Evolutionary conservation across 2,888 invertebrate genomes (phyloP).

Genomic region (Drosophila longiperda): DNA sequence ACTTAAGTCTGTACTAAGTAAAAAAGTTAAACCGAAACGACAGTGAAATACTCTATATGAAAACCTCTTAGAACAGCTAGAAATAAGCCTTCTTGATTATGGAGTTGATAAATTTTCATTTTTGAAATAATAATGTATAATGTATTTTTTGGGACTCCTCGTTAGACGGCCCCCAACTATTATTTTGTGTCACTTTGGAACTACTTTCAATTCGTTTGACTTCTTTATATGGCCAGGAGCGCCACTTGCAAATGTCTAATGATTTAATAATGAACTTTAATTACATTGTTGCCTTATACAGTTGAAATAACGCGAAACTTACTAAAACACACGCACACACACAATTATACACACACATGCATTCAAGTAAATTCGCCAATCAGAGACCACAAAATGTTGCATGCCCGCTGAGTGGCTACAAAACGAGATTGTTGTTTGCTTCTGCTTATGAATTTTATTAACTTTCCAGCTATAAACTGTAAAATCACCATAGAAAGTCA

Average conservation of each 20-base stretch:
- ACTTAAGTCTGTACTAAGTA: not conserved
- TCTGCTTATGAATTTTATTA: constrained; percentile 55
- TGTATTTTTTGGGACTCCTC: not conserved
- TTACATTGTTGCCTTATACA: constrained; percentile 14
- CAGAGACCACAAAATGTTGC: constrained; percentile 46
- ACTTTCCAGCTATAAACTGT: constrained; percentile 71
- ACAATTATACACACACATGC: constrained; percentile 2
- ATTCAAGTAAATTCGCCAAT: constrained; percentile 1
- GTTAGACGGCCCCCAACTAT: not conserved
- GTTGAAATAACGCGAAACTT: not conserved
- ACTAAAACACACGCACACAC: not conserved
- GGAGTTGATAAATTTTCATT: not conserved
- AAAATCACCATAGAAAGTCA: constrained; percentile 73
- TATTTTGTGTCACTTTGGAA: not conserved
- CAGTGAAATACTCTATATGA: not conserved
- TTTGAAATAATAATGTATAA: not conserved
- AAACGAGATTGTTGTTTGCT: constrained; percentile 54
- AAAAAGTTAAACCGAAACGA: not conserved
- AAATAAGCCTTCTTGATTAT: not conserved
- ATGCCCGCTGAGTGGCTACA: constrained; percentile 36
- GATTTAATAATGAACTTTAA: constrained; percentile 57
- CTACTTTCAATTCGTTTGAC: not conserved
- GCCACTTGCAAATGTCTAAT: constrained; percentile 42
- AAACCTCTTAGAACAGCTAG: too few relatives aligned
- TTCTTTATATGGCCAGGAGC: constrained; percentile 32